phyloP scores from a whole-genome alignment of 2,113 vertebrate species.

The Chloebia gouldiae region DNA sequence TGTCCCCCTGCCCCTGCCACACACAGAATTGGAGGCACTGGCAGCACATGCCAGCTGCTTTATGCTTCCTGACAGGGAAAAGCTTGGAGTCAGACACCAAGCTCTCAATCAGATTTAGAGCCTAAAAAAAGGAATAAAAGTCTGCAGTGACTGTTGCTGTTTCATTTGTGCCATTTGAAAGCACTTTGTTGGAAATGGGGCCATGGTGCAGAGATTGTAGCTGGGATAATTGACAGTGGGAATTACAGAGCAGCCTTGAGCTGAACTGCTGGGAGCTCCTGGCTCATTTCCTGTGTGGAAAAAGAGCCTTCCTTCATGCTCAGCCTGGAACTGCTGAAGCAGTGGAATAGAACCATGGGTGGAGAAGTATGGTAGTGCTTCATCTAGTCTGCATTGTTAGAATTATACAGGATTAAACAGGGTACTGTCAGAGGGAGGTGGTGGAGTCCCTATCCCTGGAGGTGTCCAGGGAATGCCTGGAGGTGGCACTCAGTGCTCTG shows the following conservation, averaged over 20 bases:
- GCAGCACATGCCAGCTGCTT: neutral
- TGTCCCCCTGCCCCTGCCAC: neutral
- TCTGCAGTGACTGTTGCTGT: neutral
- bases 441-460: neutral
- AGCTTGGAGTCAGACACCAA: neutral
- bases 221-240: neutral
- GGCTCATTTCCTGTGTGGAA: neutral
- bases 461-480: neutral
- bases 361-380: neutral
- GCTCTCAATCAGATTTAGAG: neutral
- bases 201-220: neutral
- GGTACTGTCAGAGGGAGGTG: neutral
- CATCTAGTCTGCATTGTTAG: neutral
- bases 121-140: neutral
- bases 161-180: neutral
- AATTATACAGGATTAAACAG: neutral
- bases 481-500: neutral
- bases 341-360: neutral
- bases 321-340: neutral
- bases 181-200: neutral
- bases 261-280: neutral
- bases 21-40: neutral
- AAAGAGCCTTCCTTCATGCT: neutral
- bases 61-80: neutral
- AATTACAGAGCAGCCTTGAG: neutral